phyloP scores from a whole-genome alignment of 2,888 invertebrate genomes.

The Nomada flava region DNA sequence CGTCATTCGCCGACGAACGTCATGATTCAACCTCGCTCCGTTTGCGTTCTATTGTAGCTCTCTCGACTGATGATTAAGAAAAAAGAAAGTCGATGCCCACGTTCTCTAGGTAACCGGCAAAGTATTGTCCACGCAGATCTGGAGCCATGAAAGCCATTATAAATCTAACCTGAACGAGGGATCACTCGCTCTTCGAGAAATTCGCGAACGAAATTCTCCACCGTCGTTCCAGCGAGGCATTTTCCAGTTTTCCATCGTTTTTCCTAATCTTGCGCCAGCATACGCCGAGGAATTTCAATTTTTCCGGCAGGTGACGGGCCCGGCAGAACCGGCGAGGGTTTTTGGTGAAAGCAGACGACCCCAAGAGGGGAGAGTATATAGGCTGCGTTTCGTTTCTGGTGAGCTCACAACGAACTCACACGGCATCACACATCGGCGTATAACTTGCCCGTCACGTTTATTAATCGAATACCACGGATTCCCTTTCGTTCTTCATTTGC shows the following conservation, averaged over 20 bases:
- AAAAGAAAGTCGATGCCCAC: slow-evolving; percentile 76
- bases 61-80: slow-evolving; percentile 76
- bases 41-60: slow-evolving; percentile 66
- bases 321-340: slow-evolving; percentile 64
- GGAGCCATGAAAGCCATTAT: slow-evolving; percentile 12
- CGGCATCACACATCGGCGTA: slow-evolving; percentile 75
- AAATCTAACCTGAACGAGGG: neutral
- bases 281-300: slow-evolving; percentile 60
- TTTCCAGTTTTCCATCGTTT: neutral
- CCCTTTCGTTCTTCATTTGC: slow-evolving; percentile 33
- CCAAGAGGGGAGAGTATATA: slow-evolving; percentile 83
- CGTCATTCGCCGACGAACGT: slow-evolving; percentile 29
- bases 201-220: neutral
- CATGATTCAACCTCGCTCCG: slow-evolving; percentile 77
- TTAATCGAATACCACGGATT: slow-evolving; percentile 41
- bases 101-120: slow-evolving; percentile 5
- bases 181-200: neutral
- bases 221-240: neutral
- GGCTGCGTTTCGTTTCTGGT: slow-evolving; percentile 80
- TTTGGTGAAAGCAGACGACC: slow-evolving; percentile 81
- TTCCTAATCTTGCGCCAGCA: neutral
- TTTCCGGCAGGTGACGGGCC: slow-evolving; percentile 60
- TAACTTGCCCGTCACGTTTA: slow-evolving; percentile 54
- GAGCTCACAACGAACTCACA: slow-evolving; percentile 81
- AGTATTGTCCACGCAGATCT: slow-evolving; percentile 55